phyloP scores from a whole-genome alignment of 2,888 invertebrate species.

The Plagiodera versicolora region DNA sequence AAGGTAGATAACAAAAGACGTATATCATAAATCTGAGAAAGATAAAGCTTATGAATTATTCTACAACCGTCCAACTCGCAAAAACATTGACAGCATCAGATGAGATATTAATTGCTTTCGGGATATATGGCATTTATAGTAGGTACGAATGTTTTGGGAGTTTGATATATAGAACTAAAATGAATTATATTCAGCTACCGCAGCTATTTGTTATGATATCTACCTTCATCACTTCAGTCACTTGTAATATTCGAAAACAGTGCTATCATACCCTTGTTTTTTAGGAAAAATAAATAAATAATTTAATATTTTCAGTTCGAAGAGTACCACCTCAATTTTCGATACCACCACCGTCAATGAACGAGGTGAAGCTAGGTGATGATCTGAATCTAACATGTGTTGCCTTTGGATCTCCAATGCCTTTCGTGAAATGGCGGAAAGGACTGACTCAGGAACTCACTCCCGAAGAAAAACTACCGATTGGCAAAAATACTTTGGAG shows the following conservation, averaged over 20 bases:
- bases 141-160: background rate
- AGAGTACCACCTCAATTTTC: constrained; percentile 95
- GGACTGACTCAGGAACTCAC: constrained; percentile 84
- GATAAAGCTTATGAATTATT: constrained; percentile 25
- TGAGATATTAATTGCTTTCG: constrained; percentile 10
- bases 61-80: constrained; percentile 7
- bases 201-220: too few species aligned
- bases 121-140: background rate
- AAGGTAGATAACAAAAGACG: constrained; percentile 14
- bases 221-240: too few species aligned
- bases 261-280: too few species aligned
- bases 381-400: constrained; percentile 94
- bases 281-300: background rate
- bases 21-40: constrained; percentile 21
- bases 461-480: constrained; percentile 82
- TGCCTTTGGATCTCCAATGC: constrained; percentile 98
- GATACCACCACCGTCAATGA: constrained; percentile 80
- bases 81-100: constrained; percentile 13
- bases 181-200: constrained; percentile 2
- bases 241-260: too few species aligned
- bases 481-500: constrained; percentile 84
- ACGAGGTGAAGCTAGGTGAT: constrained; percentile 90
- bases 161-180: background rate
- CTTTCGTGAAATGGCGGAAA: constrained; percentile 91
- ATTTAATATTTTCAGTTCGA: constrained; percentile 68